Percentiles rank a stretch among this genome's conserved stretches.
phyloP scores from a whole-genome alignment of 2,113 vertebrate species.

The Saimiri boliviensis region DNA sequence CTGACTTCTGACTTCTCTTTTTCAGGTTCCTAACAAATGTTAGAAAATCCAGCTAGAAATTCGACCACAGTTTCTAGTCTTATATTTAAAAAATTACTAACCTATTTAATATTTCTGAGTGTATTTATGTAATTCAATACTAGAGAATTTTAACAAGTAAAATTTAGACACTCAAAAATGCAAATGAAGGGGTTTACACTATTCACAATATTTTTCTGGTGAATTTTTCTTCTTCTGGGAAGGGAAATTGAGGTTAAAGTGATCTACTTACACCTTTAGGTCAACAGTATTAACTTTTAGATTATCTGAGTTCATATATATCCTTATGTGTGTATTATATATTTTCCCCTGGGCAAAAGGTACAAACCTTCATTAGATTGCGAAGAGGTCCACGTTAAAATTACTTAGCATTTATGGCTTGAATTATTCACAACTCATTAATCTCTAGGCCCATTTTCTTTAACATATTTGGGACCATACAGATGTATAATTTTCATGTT shows the following conservation, averaged over 20 bases:
- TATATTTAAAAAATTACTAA: background rate
- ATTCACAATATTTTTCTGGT: background rate
- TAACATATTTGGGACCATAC: background rate
- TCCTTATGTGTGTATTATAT: background rate
- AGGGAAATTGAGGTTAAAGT: background rate
- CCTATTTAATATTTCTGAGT: background rate
- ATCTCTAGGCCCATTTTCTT: background rate
- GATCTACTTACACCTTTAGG: background rate
- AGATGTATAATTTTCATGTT: background rate
- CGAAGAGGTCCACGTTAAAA: background rate
- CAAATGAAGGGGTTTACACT: background rate
- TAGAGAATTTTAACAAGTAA: background rate
- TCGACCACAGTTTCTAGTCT: background rate
- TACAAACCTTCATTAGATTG: background rate
- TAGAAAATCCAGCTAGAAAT: background rate
- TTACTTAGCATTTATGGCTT: background rate
- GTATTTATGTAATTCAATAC: background rate
- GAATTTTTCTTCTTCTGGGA: background rate
- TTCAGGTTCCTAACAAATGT: background rate
- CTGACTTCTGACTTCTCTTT: background rate
- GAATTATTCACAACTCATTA: background rate
- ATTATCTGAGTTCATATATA: background rate
- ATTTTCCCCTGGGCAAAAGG: background rate
- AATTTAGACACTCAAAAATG: background rate
- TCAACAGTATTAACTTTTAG: background rate